These are phyloP conservation scores for Leucania comma DNA, from an alignment of 2,888 invertebrate species.

Conservation along the genomic window DNA sequence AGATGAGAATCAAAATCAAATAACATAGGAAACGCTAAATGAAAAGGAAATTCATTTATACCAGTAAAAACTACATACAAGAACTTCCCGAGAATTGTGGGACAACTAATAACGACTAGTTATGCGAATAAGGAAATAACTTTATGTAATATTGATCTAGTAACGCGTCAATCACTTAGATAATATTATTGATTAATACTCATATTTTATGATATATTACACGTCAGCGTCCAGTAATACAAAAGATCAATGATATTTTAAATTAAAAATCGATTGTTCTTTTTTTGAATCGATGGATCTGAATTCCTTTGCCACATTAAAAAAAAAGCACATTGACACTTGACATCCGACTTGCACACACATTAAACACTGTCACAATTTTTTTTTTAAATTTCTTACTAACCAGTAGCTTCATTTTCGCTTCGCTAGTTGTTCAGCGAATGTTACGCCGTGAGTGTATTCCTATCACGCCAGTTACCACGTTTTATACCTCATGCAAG, in stretches of 20 bases:
- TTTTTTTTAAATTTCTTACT: conserved; percentile 74
- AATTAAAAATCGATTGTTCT: conserved; percentile 16
- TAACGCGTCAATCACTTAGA: conserved; percentile 55
- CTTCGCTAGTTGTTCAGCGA: conserved; percentile 87
- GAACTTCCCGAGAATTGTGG: conserved; percentile 66
- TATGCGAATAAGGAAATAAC: conserved; percentile 66
- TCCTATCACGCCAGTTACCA: conserved; percentile 66
- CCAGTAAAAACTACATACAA: conserved; percentile 62
- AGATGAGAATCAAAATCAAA: conserved; percentile 14
- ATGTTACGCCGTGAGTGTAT: conserved; percentile 86
- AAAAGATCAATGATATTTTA: conserved; percentile 17
- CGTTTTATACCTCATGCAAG: conserved; percentile 86
- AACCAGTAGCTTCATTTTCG: conserved; percentile 89
- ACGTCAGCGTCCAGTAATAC: conserved; percentile 13
- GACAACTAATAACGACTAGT: conserved; percentile 61
- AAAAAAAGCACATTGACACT: conserved; percentile 54
- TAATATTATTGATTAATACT: conserved; percentile 47
- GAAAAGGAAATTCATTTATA: conserved; percentile 59
- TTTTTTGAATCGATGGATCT: conserved; percentile 13
- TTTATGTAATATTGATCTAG: conserved; percentile 67
- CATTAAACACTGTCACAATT: conserved; percentile 55
- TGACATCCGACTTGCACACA: conserved; percentile 53
- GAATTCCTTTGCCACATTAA: conserved; percentile 32
- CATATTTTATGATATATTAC: conserved; percentile 2
- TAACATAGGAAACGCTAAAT: conserved; percentile 41